phyloP scores from a whole-genome alignment of 2,113 vertebrate species.

The Malurus elegans region DNA sequence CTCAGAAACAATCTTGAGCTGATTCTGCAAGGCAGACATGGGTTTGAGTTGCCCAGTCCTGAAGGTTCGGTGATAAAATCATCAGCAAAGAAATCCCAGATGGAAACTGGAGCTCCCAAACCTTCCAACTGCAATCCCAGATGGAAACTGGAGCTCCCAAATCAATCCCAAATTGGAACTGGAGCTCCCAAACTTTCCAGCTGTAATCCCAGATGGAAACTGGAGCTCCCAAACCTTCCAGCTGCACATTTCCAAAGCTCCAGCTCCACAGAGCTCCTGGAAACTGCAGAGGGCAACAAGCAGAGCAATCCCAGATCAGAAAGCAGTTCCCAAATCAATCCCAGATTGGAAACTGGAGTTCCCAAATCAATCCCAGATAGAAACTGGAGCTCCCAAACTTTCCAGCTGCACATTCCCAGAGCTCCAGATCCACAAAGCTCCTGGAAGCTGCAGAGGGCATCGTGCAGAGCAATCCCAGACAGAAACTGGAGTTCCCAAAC shows the following conservation, averaged over 20 bases:
- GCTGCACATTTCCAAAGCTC: background rate
- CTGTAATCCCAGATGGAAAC: background rate
- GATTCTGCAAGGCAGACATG: fast-evolving
- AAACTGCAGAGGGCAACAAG: fast-evolving
- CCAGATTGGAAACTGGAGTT: too few relatives aligned
- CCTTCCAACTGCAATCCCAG: too few relatives aligned
- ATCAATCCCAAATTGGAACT: too few relatives aligned
- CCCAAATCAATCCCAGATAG: too few relatives aligned
- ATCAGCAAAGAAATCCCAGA: background rate
- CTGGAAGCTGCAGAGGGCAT: background rate
- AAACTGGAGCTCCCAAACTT: background rate
- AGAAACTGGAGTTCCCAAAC: fast-evolving
- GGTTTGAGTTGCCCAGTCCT: background rate
- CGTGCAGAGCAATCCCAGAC: fast-evolving
- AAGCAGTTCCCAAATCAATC: background rate
- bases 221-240: background rate
- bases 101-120: background rate
- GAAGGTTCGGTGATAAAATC: background rate
- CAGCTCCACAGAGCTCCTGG: background rate
- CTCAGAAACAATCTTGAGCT: background rate
- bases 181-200: fast-evolving
- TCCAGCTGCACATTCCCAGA: background rate
- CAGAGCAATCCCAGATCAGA: background rate
- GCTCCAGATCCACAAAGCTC: background rate
- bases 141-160: too few relatives aligned